Evolutionary conservation across 2,797 vertebrate genomes (phyloP).

Genomic region (Pantherophis vulpinus): DNA sequence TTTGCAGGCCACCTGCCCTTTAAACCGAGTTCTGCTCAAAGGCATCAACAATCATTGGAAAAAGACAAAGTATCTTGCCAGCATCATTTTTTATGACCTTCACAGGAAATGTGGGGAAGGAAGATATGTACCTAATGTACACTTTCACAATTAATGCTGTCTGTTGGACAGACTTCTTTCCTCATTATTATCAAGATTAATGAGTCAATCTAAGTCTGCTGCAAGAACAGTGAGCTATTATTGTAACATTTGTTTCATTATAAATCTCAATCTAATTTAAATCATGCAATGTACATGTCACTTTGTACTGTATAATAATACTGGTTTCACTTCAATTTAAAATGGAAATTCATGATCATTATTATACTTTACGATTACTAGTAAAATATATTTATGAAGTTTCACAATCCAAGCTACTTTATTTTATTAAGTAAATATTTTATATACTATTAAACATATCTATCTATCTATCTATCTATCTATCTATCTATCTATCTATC

Average conservation of each 20-base stretch:
- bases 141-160: conserved; percentile 73
- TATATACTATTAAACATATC: background rate
- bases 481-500: background rate
- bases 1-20: conserved; percentile 54
- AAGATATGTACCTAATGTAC: conserved; percentile 73
- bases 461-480: background rate
- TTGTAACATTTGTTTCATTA: conserved; percentile 13
- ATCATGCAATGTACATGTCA: conserved; percentile 60
- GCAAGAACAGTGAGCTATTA: conserved; percentile 46
- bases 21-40: conserved; percentile 66
- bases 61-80: conserved; percentile 76
- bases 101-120: conserved; percentile 74
- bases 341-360: conserved; percentile 61
- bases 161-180: conserved; percentile 60
- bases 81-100: conserved; percentile 72
- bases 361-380: conserved; percentile 26
- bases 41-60: conserved; percentile 71
- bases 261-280: conserved; percentile 63
- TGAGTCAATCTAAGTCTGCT: conserved; percentile 54
- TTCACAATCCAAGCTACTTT: conserved; percentile 1
- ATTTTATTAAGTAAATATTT: conserved; percentile 50
- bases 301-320: conserved; percentile 68
- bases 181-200: conserved; percentile 69
- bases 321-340: conserved; percentile 71
- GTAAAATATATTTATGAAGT: conserved; percentile 50